A percentile compares a stretch with the other conserved stretches of the same genome.
phyloP scores from a whole-genome alignment of 2,888 invertebrate species.

The Cosmopolites sordidus region DNA sequence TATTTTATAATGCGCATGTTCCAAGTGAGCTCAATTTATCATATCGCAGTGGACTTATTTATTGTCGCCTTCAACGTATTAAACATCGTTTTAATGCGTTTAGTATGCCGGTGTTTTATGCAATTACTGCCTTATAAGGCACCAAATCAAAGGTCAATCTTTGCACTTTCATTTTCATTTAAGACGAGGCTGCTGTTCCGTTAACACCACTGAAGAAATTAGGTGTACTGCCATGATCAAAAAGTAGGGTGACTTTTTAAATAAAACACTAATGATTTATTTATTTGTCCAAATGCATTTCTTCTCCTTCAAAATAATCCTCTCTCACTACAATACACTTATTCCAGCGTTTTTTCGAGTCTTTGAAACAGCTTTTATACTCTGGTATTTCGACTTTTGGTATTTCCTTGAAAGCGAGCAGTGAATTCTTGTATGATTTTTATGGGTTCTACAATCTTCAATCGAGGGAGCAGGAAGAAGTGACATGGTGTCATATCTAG shows the following conservation, averaged over 20 bases:
- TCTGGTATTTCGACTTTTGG: background rate
- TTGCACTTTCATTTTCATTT: conserved; percentile 30
- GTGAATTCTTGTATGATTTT: background rate
- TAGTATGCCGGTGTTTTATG: conserved; percentile 25
- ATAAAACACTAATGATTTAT: background rate
- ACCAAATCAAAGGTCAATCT: conserved; percentile 29
- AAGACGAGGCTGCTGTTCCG: background rate
- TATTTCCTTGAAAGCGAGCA: too few relatives aligned
- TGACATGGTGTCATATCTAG: too few relatives aligned
- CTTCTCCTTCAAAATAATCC: too few relatives aligned
- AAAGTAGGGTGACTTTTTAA: too few relatives aligned
- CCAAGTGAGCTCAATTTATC: background rate
- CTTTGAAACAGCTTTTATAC: too few relatives aligned
- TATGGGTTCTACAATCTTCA: too few relatives aligned
- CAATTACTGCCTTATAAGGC: conserved; percentile 33
- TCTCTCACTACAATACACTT: too few relatives aligned
- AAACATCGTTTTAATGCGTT: conserved; percentile 16
- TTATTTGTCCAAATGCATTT: background rate
- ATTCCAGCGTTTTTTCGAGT: too few relatives aligned
- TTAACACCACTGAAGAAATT: background rate
- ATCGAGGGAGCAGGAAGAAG: too few relatives aligned
- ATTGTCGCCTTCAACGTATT: conserved; percentile 9
- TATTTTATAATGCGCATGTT: conserved; percentile 1
- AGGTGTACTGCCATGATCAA: too few relatives aligned
- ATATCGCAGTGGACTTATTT: background rate